Base-by-base conservation (phyloP, 2,888 invertebrate species). In the Aplocera efformata region DNA sequence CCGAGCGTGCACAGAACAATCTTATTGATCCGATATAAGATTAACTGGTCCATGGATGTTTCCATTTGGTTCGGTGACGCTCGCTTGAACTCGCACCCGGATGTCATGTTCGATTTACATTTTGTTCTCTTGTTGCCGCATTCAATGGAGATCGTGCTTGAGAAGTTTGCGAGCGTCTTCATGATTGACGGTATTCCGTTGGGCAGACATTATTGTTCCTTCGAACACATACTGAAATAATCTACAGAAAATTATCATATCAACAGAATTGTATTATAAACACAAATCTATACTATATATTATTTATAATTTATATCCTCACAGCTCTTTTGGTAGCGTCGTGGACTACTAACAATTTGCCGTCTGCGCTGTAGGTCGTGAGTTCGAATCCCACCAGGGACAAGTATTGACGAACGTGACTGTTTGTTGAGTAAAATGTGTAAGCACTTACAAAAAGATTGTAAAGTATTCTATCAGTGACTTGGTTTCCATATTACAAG, bases 61-160 rank as follows among this genome's bases (percentile, higher is more conserved):
- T 79, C 77, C 79, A 80, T 81, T 78, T 68, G 71, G 71, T 78
- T 68, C 57, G 60, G 67, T 68, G 70, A 78, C 77, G 76, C 68
- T 70, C 70, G 71, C 67, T 69, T 81, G 79, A 81, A 77, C 80
- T 76, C 68, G 74, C 82, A 80, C 79, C 83, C 82, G 82, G 83
- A 84, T 83, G 82, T 81, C 81, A 76, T 79, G 77, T 80, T 74
- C 61, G 68, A 71, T 78, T 77, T 73, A 72, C 72, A 74, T 78
- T 78, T 73, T 57, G 75, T 65, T 69, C 72, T 73, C 70, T 76
- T 63, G 67, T 70, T 72, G 63, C 69, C 58, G 63, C 67, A 65
- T 73, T 73, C 62, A 70, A 74, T 69, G 60, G 66, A 59, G 60
- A 58, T 77, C 77, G 75, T 76, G 76, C 68, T 52, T 52, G 51